Base-by-base conservation (phyloP, 1,140 invertebrate genomes). In the Ericerus pela region DNA sequence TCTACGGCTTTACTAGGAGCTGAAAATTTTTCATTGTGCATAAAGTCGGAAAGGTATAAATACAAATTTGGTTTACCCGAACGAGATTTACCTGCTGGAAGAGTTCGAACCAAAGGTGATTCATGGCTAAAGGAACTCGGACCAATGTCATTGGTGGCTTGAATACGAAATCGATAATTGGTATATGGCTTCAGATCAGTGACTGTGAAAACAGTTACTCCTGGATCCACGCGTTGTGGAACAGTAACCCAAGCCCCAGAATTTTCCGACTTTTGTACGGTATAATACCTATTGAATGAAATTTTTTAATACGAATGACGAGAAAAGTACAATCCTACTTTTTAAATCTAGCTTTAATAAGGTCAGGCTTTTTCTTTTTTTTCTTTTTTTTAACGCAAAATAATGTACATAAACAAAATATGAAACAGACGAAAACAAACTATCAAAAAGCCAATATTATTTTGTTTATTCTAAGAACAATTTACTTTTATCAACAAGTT, bases 61-160 rank as follows among this genome's bases (percentile, higher is more conserved):
- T 30, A 51, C 22, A 16, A 26, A 33, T 3, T 4, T 30, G 10
- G 5, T n/a, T 0, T 36, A 18, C 30, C 6, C 29, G 16, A 29
- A 26, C n/a, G 26, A 29, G 14, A 28, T 53, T 53, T 53, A 82
- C 80, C 80, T 58, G 89, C 86, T 51, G 90, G 84, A 57, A 93
- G 69, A 0, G 92, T 98, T 62, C 84, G 78, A 12, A 92, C 88
- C 68, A 85, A 80, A 62, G 83, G 79, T 8, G 93, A 96, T 62
- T 91, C 85, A 6, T 78, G 76, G 66, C 92, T 96, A 75, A 89
- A 98, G 5, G 81, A 77, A 66, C 90, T 95, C 1, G 85, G 84
- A 0, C 93, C 93, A 55, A 96, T 88, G 68, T 99, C 95, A 68
- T 98, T 97, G 6, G 85, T 93, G 1, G 92, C 94, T 70, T 92